Conservation (phyloP, 2,888 invertebrate species). For the Melolontha melolontha region DNA sequence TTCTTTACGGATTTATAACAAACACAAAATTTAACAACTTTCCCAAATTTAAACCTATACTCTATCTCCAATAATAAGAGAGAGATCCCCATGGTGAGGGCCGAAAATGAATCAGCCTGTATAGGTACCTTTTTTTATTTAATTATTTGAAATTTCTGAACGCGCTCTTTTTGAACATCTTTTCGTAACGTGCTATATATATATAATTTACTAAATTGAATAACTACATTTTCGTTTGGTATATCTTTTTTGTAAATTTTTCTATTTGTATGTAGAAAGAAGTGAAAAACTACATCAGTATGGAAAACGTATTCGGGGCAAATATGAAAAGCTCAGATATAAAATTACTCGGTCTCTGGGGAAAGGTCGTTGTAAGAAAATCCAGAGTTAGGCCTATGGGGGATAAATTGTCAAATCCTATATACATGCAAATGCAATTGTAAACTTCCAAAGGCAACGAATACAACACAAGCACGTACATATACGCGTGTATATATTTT, state of each 20-base stretch:
- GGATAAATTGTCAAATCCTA: slow-evolving; percentile 56
- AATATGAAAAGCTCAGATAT: slow-evolving; percentile 39
- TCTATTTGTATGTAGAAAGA: slow-evolving; percentile 34
- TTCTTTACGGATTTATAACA: no score
- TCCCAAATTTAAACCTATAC: no score
- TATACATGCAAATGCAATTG: slow-evolving; percentile 65
- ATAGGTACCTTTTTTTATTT: no score
- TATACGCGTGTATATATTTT: background rate
- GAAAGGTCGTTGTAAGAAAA: slow-evolving; percentile 31
- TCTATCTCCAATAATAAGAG: no score
- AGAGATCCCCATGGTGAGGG: no score
- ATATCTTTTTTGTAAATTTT: slow-evolving; percentile 10
- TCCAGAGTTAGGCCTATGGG: slow-evolving; percentile 45
- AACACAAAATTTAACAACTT: no score
- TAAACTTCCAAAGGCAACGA: slow-evolving; percentile 56
- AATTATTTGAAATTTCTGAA: no score
- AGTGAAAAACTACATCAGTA: slow-evolving; percentile 31
- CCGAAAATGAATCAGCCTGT: no score
- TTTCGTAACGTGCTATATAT: no score
- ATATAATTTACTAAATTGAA: no score
- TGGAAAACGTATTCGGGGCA: slow-evolving; percentile 34
- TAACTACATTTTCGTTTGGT: no score
- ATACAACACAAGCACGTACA: slow-evolving; percentile 52
- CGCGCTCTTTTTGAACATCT: no score
- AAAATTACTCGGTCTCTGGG: slow-evolving; percentile 29